Evolutionary conservation across 2,113 vertebrate species (phyloP), one percentile per base, ranked within the genome.

Genomic region (Alaudala cheleensis): DNA sequence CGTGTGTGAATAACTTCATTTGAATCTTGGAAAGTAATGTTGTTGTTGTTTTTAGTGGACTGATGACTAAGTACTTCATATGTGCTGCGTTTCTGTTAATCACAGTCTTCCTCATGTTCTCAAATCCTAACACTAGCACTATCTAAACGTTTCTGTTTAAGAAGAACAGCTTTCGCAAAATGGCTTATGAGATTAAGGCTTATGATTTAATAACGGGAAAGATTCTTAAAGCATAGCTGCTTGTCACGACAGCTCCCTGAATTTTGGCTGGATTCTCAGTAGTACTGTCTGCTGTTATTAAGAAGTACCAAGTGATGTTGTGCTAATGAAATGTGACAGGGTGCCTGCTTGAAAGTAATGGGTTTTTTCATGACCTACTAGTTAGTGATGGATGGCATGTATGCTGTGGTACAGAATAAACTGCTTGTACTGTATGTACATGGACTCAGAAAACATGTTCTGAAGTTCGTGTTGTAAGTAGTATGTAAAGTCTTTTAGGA

Each of bases 51-150:
- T 84, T 58, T 56, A 50, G 50, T 50, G 64, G 58, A 31, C 85
- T 70, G 93, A 90, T 96, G 93, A 96, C 92, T 95, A 90, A 93
- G 94, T 85, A 71, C 53, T 93, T 88, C 47, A 0, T 70, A 10
- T 1, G 24, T 54, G 42, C 64, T 47, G 40, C 6, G 0, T 86
- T 76, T 45, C 50, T 94, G 6, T 49, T 93, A 92, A 66, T 85
- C 33, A 4, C 2, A 62, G 39, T 19, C 25, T 45, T 62, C 7
- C 16, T 72, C 26, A 0, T 50, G 21, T 33, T 86, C 24, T 71
- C 6, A 12, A 4, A n/a, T 70, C n/a, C 37, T 28, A 53, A 17
- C 15, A 3, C 26, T 29, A 9, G 20, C 40, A 12, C 40, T 79
- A 3, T 26, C 25, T 58, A 12, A 49, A 16, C 24, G 10, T 10